Base-by-base conservation (phyloP, 2,113 vertebrate species). In the Pheucticus melanocephalus region DNA sequence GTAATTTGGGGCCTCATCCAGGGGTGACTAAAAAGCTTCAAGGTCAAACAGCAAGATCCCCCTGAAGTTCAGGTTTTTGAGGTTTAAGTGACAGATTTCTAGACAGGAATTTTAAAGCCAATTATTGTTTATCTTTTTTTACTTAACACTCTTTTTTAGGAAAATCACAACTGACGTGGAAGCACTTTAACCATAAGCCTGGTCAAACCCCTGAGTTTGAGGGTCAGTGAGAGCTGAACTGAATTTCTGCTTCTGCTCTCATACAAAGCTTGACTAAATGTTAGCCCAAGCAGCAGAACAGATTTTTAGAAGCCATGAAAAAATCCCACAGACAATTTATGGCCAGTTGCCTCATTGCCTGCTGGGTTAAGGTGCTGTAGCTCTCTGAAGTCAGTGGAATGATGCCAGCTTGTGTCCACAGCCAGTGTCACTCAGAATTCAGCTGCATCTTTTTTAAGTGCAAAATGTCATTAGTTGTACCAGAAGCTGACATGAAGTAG, bases 391-490 rank as follows among this genome's bases (percentile, higher is more conserved):
- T 8, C 84, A 70, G 73, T 92, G 94, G 95, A 95, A 76, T 73
- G 80, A 51, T 48, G 92, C 91, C 82, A 95, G 90, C 54, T 70
- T 90, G 79, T 63, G 61, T 63, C 82, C 71, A 82, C 42, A 77
- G 75, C 42, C 68, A 66, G 37, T 83, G 93, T 90, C 94, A 96
- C 63, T 94, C 94, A 92, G 82, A 77, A 97, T 83, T 96, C 94
- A 90, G 92, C 56, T 83, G 94, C 87, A 96, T 95, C 87, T 95
- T 91, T 95, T 96, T 95, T 31, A 96, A 96, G 95, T 95, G 91
- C 89, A 95, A 91, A 95, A 95, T 95, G 94, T 95, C 96, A 92
- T 96, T 95, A 96, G 93, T 80, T 96, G 85, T 83, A 96, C 93
- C 85, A 95, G 90, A 70, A 86, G 87, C 85, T 97, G 95, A 96